Percentiles rank a stretch among this genome's conserved stretches.
Conservation (phyloP, 2,113 vertebrate genomes). For the Eolophus roseicapilla region DNA sequence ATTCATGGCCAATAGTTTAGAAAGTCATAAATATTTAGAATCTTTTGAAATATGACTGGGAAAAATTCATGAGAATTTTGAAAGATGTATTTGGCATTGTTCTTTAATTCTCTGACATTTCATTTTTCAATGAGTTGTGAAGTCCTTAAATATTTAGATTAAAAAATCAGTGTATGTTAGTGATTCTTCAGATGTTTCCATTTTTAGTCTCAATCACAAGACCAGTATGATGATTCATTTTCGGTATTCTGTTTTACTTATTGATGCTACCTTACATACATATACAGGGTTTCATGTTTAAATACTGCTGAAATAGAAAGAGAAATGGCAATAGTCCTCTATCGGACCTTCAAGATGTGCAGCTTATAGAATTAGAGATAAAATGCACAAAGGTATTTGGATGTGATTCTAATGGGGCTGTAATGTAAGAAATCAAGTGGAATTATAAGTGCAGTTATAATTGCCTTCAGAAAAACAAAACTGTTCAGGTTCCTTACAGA, state of each 20-base stretch:
- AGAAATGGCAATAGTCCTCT: not conserved
- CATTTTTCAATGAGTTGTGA: slow-evolving; percentile 17
- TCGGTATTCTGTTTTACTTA: not conserved
- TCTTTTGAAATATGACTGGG: not conserved
- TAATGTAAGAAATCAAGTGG: not conserved
- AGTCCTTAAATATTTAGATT: slow-evolving; percentile 50
- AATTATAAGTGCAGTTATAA: not conserved
- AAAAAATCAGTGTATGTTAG: not conserved
- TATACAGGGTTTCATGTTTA: not conserved
- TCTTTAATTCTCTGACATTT: slow-evolving; percentile 10
- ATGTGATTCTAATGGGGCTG: not conserved
- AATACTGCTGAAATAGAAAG: not conserved
- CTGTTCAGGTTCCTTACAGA: not conserved
- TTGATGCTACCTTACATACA: not conserved
- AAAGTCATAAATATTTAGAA: slow-evolving; percentile 36
- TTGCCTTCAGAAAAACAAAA: not conserved
- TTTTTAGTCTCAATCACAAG: slow-evolving; percentile 4
- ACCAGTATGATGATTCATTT: not conserved
- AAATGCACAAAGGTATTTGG: not conserved
- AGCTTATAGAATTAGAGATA: not conserved
- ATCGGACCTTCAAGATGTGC: not conserved
- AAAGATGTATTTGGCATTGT: slow-evolving; percentile 18
- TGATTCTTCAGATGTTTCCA: not conserved
- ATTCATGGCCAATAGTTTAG: not conserved
- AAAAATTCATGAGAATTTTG: not conserved